phyloP scores from a whole-genome alignment of 2,888 invertebrate genomes.

The Melinaea marsaeus region DNA sequence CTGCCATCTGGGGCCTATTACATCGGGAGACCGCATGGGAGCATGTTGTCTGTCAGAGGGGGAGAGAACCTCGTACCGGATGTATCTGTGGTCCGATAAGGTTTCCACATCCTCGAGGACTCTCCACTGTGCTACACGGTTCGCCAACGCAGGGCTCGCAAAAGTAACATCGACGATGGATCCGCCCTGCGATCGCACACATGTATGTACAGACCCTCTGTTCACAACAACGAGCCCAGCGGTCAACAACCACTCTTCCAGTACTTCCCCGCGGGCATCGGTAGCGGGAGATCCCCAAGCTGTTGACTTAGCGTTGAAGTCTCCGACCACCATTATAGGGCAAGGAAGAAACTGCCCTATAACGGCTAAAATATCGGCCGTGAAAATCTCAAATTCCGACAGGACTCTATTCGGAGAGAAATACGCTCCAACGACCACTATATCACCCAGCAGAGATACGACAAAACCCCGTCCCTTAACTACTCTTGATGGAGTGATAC shows the following conservation, averaged over 20 bases:
- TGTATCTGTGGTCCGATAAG: slow-evolving; percentile 27
- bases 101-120: slow-evolving; percentile 25
- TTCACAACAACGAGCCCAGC: slow-evolving; percentile 23
- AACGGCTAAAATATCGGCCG: slow-evolving; percentile 7
- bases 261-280: slow-evolving; percentile 17
- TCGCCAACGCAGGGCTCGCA: slow-evolving; percentile 17
- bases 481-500: background rate
- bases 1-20: slow-evolving; percentile 8
- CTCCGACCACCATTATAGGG: slow-evolving; percentile 17
- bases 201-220: slow-evolving; percentile 26
- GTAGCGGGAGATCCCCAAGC: slow-evolving; percentile 28
- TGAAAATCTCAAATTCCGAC: slow-evolving; percentile 29
- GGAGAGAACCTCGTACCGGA: slow-evolving; percentile 16
- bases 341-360: background rate
- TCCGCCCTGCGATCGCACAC: slow-evolving; percentile 30
- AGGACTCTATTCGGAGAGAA: slow-evolving; percentile 31
- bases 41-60: background rate
- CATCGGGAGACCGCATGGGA: background rate
- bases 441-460: slow-evolving; percentile 4
- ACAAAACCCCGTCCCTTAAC: slow-evolving; percentile 25
- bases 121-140: slow-evolving; percentile 20
- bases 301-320: slow-evolving; percentile 29
- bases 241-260: slow-evolving; percentile 26
- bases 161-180: slow-evolving; percentile 32
- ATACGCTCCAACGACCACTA: slow-evolving; percentile 25